Percentiles rank a stretch among this genome's conserved stretches.
Conservation (phyloP, 1,140 invertebrate species). For the Megalopta genalis region DNA sequence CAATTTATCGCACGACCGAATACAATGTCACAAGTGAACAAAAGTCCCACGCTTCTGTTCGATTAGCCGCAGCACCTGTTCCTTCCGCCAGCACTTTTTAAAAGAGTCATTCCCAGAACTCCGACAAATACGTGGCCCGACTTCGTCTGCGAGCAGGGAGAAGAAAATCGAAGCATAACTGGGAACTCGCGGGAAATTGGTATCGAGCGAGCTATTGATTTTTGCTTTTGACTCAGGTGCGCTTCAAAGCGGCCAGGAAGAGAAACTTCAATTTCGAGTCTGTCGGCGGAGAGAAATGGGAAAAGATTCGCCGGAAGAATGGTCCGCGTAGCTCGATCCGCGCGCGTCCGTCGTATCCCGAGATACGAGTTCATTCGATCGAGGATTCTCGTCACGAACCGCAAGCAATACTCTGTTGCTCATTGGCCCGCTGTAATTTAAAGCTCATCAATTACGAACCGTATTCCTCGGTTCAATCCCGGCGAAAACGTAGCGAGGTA, state of each 20-base stretch:
- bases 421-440: conserved; percentile 11
- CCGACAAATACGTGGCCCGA: too few species aligned
- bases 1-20: too few species aligned
- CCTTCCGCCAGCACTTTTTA: too few species aligned
- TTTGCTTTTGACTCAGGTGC: conserved; percentile 19
- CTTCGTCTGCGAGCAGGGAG: too few species aligned
- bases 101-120: too few species aligned
- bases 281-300: background rate
- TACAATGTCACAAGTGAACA: too few species aligned
- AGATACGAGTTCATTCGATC: background rate
- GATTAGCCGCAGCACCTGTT: too few species aligned
- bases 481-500: background rate
- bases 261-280: conserved; percentile 5
- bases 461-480: conserved; percentile 7
- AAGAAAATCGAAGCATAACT: too few species aligned
- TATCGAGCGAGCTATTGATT: background rate
- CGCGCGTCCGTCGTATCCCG: background rate
- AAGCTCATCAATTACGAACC: background rate
- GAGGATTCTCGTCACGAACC: background rate
- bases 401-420: background rate
- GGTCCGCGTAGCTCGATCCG: background rate
- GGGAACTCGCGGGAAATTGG: too few species aligned
- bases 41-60: too few species aligned
- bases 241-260: background rate
- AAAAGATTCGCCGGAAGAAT: conserved; percentile 1